Evolutionary conservation across 2,888 invertebrate genomes (phyloP).

Genomic region (Diadegma fenestrale): DNA sequence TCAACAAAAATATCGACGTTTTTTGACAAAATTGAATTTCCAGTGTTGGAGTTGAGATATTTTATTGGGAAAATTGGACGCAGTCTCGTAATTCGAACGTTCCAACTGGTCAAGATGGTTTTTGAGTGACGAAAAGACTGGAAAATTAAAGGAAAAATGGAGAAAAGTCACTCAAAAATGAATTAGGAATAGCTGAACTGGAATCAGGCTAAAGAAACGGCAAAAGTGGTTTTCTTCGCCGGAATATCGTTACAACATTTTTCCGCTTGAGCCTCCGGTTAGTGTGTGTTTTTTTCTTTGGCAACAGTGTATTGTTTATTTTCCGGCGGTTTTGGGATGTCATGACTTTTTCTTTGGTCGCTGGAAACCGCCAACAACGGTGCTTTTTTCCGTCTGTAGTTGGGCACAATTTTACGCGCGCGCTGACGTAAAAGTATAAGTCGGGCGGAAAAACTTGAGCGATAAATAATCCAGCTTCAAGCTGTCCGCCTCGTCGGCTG

Average conservation of each 20-base stretch:
- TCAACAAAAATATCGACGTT: too few relatives aligned
- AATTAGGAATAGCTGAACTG: neutral
- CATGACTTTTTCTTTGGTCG: conserved; percentile 41
- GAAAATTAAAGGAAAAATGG: too few relatives aligned
- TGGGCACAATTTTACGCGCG: conserved; percentile 49
- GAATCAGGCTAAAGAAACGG: neutral
- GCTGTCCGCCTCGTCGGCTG: conserved; percentile 57
- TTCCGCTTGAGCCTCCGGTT: neutral
- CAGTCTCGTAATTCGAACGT: neutral
- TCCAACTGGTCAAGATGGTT: neutral
- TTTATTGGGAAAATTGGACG: neutral
- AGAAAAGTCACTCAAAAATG: neutral
- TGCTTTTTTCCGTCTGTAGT: conserved; percentile 39
- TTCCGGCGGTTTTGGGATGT: conserved; percentile 26
- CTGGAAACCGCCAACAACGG: conserved; percentile 62
- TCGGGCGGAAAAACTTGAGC: conserved; percentile 74
- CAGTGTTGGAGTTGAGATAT: neutral
- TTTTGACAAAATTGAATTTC: too few relatives aligned
- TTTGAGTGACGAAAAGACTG: too few relatives aligned
- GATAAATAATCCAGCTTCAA: conserved; percentile 76
- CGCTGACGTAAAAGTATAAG: conserved; percentile 72
- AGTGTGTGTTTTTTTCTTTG: neutral
- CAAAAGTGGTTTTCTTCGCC: neutral
- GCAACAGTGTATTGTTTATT: neutral
- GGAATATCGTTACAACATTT: conserved; percentile 11